phyloP scores from a whole-genome alignment of 2,113 vertebrate genomes.

The Meriones unguiculatus region DNA sequence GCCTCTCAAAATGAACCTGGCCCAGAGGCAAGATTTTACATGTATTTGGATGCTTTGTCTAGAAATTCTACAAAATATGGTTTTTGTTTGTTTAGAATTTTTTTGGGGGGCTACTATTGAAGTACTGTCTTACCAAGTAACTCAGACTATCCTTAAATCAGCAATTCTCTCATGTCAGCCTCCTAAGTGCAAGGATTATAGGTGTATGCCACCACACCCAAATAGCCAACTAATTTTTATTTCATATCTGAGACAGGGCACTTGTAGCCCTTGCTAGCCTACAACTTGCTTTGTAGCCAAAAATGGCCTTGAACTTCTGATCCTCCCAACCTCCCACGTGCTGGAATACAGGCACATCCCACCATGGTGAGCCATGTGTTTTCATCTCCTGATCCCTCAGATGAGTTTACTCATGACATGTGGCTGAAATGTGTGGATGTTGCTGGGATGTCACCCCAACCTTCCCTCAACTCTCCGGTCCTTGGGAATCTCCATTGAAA shows the following conservation, averaged over 20 bases:
- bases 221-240: neutral
- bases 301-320: neutral
- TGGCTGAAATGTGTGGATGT: neutral
- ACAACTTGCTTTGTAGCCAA: neutral
- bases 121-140: neutral
- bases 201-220: neutral
- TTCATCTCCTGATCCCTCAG: neutral
- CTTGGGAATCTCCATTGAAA: neutral
- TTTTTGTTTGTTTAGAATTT: neutral
- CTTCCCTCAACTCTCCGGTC: neutral
- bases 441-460: neutral
- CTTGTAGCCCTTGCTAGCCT: neutral
- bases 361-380: neutral
- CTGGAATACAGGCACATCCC: neutral
- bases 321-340: too few species aligned
- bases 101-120: neutral
- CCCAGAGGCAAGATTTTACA: neutral
- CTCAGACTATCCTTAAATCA: neutral
- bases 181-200: neutral
- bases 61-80: neutral
- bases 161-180: neutral
- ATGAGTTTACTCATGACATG: neutral
- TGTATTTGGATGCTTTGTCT: neutral
- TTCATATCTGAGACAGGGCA: neutral
- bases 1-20: neutral